A percentile compares a stretch with the other conserved stretches of the same genome.
These are phyloP conservation scores for Macrotis lagotis DNA, from an alignment of 2,113 vertebrate species.

Conservation along the genomic window DNA sequence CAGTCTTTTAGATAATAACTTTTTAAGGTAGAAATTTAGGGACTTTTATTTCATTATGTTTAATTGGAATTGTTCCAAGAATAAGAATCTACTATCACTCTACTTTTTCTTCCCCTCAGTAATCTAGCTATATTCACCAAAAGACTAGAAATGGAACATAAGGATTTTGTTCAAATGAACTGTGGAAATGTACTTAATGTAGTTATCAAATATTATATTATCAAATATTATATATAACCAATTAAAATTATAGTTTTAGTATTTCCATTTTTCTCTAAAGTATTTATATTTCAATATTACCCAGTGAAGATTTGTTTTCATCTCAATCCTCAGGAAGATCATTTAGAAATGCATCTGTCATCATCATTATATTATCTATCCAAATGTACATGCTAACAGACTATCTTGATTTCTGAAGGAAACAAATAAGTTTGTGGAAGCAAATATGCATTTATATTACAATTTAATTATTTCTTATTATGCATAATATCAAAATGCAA, in stretches of 20 bases:
- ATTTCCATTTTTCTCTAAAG: slow-evolving; percentile 35
- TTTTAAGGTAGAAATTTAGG: not conserved
- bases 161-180: slow-evolving; percentile 34
- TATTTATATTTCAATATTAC: slow-evolving; percentile 60
- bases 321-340: slow-evolving; percentile 31
- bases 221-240: not conserved
- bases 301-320: slow-evolving; percentile 60
- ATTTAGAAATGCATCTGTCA: slow-evolving; percentile 42
- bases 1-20: slow-evolving; percentile 51
- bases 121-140: not conserved
- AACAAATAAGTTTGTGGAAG: slow-evolving; percentile 58
- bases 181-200: slow-evolving; percentile 22
- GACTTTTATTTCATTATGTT: not conserved
- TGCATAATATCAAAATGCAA: not conserved
- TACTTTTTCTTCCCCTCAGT: not conserved
- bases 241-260: slow-evolving; percentile 43
- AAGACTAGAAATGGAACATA: not conserved
- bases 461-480: not conserved
- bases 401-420: slow-evolving; percentile 11
- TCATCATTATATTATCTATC: slow-evolving; percentile 35
- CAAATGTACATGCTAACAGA: slow-evolving; percentile 27
- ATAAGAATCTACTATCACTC: not conserved
- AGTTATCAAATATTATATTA: not conserved
- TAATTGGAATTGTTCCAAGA: not conserved
- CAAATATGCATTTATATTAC: slow-evolving; percentile 12